A percentile compares a stretch with the other conserved stretches of the same genome.
phyloP scores from a whole-genome alignment of 2,888 invertebrate genomes.

The Hypomecis punctinalis region DNA sequence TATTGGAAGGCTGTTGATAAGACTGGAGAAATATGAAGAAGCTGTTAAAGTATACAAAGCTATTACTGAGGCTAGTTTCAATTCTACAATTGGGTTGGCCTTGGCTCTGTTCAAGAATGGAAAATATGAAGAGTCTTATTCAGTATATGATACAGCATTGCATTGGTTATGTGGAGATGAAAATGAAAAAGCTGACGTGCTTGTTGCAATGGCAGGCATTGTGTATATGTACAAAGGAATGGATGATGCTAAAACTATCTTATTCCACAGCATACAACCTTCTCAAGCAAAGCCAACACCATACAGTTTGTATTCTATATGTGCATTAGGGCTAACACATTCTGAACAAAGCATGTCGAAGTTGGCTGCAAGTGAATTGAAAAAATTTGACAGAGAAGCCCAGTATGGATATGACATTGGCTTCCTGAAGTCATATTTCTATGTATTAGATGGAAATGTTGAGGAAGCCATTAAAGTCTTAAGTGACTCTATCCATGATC shows the following conservation, averaged over 20 bases:
- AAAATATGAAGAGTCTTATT: slow-evolving; percentile 90
- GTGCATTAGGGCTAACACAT: slow-evolving; percentile 91
- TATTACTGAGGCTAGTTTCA: slow-evolving; percentile 88
- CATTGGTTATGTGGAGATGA: slow-evolving; percentile 87
- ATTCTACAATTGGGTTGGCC: slow-evolving; percentile 91
- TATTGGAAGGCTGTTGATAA: slow-evolving; percentile 88
- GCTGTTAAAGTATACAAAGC: slow-evolving; percentile 88
- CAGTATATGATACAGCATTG: slow-evolving; percentile 90
- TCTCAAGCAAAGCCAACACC: slow-evolving; percentile 86
- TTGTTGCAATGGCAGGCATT: slow-evolving; percentile 94
- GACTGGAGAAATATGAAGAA: slow-evolving; percentile 86
- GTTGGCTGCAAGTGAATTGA: slow-evolving; percentile 90
- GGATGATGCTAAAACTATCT: slow-evolving; percentile 90
- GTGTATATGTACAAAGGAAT: slow-evolving; percentile 91
- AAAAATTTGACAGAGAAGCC: slow-evolving; percentile 84
- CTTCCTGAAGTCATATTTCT: slow-evolving; percentile 87
- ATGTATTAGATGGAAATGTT: slow-evolving; percentile 75
- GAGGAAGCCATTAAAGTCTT: slow-evolving; percentile 69
- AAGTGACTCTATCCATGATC: slow-evolving; percentile 72
- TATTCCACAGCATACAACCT: slow-evolving; percentile 87
- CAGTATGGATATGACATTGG: slow-evolving; percentile 86
- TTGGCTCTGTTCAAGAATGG: slow-evolving; percentile 90
- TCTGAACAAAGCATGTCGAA: slow-evolving; percentile 89
- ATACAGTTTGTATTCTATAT: slow-evolving; percentile 91
- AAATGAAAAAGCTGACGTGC: slow-evolving; percentile 89